Base-by-base conservation (phyloP, 1,140 invertebrate genomes). In the Drosophila nikananu region DNA sequence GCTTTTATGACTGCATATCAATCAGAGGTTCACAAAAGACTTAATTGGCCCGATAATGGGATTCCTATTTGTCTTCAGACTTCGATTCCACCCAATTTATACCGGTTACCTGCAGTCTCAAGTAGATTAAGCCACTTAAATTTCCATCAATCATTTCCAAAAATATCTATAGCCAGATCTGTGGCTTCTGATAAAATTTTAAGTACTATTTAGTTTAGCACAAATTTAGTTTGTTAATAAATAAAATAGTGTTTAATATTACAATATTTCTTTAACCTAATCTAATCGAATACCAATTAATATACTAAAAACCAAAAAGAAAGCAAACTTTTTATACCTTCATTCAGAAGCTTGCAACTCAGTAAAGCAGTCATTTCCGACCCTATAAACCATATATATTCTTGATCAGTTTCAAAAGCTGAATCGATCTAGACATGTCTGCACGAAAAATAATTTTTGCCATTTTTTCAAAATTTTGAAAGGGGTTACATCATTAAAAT, bases 11-110 rank as follows among this genome's bases (percentile, higher is more conserved):
- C 52, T 55, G 52, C 21, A 55, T 55, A 55, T 55, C 52, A 55
- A 55, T 55, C 52, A 55, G 52, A 10, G 39, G 52, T 23, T 55
- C 52, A 55, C 52, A 55, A 55, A 55, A 55, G 52, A 55, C 52
- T 55, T 39, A 55, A 55, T 55, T 55, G 52, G 32, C 52, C 5
- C 32, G 52, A 55, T 55, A 55, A 55, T 55, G 52, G 19, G 52
- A 39, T 55, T 55, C 19, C 19, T 30, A 42, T 65, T 32, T 39
- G 39, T 30, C 25, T 41, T 19, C 13, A 30, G 27, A 19, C 9
- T 25, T 19, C 41, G 52, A 59, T 25, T 39, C 10, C 7, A 23
- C 23, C 42, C 23, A 21, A 42, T 42, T n/a, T 15, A 62, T 30
- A 42, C 62, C 19, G 62, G 62, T 42, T 64, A 61, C 58, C 37